Conservation (phyloP, 2,113 vertebrate genomes). For the Mirza zaza region DNA sequence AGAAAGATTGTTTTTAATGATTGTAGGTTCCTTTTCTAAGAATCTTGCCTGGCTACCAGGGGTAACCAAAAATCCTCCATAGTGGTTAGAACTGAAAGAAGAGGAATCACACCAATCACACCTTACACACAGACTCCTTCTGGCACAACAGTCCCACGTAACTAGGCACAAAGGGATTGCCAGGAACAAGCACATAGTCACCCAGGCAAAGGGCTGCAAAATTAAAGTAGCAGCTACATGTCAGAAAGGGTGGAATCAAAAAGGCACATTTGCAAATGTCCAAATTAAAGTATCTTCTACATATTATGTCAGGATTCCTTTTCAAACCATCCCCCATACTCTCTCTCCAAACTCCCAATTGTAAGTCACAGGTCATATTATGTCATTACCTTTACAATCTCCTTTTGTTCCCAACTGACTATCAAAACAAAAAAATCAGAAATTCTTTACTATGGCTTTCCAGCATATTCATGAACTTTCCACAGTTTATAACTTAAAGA, state of each 20-base stretch:
- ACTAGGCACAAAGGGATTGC: background rate
- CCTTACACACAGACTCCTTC: background rate
- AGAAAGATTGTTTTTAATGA: background rate
- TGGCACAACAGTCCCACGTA: background rate
- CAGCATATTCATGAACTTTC: background rate
- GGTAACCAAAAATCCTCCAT: background rate
- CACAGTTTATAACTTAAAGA: background rate
- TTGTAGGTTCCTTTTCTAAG: background rate
- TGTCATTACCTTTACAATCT: background rate
- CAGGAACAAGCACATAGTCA: background rate
- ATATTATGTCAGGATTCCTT: background rate
- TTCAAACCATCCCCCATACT: background rate
- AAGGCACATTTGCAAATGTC: background rate
- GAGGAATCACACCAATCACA: background rate
- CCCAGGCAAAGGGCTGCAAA: background rate
- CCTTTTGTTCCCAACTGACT: background rate
- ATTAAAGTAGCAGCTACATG: background rate
- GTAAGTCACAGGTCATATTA: background rate
- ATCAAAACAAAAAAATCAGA: background rate
- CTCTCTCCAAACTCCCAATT: background rate
- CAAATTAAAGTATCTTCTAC: background rate
- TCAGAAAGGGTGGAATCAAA: background rate
- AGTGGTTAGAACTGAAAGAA: background rate
- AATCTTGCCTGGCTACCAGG: background rate
- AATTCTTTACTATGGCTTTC: background rate